Evolutionary conservation across 2,888 invertebrate species (phyloP), one percentile per base, ranked within the genome.

Genomic region (Catotricha subobsoleta): DNA sequence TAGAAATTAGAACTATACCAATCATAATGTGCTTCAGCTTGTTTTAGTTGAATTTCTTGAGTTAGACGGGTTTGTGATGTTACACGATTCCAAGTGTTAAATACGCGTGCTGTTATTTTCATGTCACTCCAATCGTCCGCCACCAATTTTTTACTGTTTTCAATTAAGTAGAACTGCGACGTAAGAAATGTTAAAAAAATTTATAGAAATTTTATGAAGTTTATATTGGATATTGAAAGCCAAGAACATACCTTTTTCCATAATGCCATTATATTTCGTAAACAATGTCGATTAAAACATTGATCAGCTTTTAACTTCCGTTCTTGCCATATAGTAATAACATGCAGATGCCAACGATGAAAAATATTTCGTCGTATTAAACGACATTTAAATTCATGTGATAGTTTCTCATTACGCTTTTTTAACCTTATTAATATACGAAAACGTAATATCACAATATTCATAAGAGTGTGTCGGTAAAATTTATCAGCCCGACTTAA

Each of bases 81-180:
- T 16, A 64, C 64, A 34, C 59, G 55, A 3, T 60, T 56, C 64
- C 76, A 74, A 43, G 59, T 59, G 27, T 60, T 59, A 39, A 76
- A 69, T 37, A 62, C 62, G 31, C 62, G 51, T 39, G 70, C 68
- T 35, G 65, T 63, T n/a, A 74, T 51, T 48, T 68, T 72, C 42
- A 77, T 62, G 45, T 80, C 77, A 48, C 72, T 71, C 58, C 76
- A 76, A 56, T 83, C 82, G 42, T 71, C 68, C 3, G 83, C 81
- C 2, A 79, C 77, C 62, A 78, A 75, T 51, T 66, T 63, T 54
- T 74, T 73, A 47, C 70, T 60, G 29, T 52, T 53, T 40, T 58
- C 55, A n/a, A 39, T 40, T 12, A 23, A 34, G 33, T 40, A 40
- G 27, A 21, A n/a, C 40, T 35, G 28, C 13, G n/a, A n/a, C n/a